These are phyloP conservation scores for Bombus breviceps DNA, from an alignment of 1,140 invertebrate species.

Conservation along the genomic window DNA sequence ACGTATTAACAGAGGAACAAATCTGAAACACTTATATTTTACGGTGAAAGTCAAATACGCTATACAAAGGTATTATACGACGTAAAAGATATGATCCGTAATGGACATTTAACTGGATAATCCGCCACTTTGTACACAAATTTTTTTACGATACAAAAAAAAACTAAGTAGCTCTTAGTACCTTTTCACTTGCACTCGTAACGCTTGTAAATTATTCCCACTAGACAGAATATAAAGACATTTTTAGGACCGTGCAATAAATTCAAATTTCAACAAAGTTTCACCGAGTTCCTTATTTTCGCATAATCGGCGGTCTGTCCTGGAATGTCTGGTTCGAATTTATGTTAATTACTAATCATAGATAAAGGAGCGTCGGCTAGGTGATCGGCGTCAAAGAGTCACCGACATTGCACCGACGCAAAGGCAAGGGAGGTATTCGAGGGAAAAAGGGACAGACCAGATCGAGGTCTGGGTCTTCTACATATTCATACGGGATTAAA, in stretches of 20 bases:
- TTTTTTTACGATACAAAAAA: neutral
- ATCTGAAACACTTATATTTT: too few species aligned
- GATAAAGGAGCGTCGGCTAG: conserved; percentile 34
- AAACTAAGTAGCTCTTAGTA: neutral
- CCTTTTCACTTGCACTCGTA: neutral
- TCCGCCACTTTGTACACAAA: too few species aligned
- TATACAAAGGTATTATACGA: too few species aligned
- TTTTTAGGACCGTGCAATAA: neutral
- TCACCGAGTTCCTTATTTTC: neutral
- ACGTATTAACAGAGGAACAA: too few species aligned
- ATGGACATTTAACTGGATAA: too few species aligned
- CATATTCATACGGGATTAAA: conserved; percentile 74
- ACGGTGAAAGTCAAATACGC: too few species aligned
- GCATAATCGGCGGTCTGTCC: neutral
- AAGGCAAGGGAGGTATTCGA: neutral
- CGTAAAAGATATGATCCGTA: too few species aligned
- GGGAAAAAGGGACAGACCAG: conserved; percentile 21
- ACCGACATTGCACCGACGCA: conserved; percentile 44
- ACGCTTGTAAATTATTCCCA: neutral
- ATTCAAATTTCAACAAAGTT: neutral
- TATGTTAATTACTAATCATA: conserved; percentile 57
- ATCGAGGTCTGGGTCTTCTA: conserved; percentile 53
- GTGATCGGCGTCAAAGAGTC: conserved; percentile 49
- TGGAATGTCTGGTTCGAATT: conserved; percentile 40
- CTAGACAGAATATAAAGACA: neutral